Evolutionary conservation across 64 coral and sea anemone genomes (phyloP).

Genomic region (Montipora foliosa): DNA sequence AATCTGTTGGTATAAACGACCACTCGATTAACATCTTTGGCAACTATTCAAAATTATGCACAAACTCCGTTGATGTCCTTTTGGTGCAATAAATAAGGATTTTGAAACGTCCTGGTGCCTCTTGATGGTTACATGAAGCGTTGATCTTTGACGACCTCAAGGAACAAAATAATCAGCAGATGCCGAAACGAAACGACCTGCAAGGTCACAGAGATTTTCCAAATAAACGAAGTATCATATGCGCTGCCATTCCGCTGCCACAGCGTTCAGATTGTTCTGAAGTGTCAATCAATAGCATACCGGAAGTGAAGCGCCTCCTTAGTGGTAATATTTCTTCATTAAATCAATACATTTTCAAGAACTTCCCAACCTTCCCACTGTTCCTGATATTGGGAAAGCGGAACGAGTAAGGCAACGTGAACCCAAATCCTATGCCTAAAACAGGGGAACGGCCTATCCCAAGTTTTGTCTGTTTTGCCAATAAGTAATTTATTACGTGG

Average conservation of each 20-base stretch:
- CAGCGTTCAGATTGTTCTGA: background rate
- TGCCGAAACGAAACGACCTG: background rate
- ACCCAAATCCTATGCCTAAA: no score
- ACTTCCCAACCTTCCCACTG: no score
- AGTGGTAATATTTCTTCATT: no score
- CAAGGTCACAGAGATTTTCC: background rate
- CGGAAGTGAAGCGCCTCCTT: conserved; percentile 12
- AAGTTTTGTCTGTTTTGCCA: no score
- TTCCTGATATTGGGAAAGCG: no score
- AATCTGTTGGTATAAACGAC: background rate
- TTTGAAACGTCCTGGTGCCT: background rate
- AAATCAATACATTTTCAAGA: no score
- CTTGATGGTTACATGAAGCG: background rate
- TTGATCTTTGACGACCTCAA: background rate
- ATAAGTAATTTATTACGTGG: no score
- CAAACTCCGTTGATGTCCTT: background rate
- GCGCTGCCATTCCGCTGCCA: background rate
- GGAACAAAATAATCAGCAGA: background rate
- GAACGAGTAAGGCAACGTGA: no score
- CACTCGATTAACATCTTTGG: background rate
- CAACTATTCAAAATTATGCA: background rate
- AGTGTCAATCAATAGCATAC: conserved; percentile 42
- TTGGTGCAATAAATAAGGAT: background rate
- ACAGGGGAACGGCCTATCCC: no score
- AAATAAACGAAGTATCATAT: background rate